Evolutionary conservation across 2,797 vertebrate genomes (phyloP).

Genomic region (Natrix natrix): DNA sequence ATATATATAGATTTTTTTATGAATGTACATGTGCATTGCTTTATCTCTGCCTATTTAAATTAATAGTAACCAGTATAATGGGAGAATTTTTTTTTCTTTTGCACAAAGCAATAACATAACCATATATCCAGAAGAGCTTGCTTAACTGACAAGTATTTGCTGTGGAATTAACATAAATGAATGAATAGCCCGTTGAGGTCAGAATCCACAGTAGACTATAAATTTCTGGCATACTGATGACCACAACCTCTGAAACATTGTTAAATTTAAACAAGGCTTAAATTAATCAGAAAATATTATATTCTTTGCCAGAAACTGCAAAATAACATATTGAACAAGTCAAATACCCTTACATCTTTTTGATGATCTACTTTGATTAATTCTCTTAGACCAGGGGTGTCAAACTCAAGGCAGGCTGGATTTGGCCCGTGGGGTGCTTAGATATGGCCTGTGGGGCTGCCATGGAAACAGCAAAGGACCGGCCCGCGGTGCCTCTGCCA

Average conservation of each 20-base stretch:
- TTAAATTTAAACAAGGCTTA: background rate
- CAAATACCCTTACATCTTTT: background rate
- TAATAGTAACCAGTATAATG: background rate
- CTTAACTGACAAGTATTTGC: constrained; percentile 28
- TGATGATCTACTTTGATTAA: background rate
- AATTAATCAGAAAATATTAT: background rate
- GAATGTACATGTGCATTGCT: background rate
- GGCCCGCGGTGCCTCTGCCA: too few relatives aligned
- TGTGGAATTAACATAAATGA: constrained; percentile 33
- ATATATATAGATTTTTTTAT: background rate
- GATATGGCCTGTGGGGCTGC: rapidly evolving
- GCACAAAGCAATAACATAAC: background rate
- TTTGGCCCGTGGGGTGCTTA: too few relatives aligned
- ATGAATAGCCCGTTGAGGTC: background rate
- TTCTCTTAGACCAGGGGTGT: background rate
- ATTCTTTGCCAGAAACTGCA: background rate
- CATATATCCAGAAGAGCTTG: constrained; percentile 16
- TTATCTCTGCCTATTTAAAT: constrained; percentile 33
- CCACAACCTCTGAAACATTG: background rate
- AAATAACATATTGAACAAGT: background rate
- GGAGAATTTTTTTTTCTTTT: background rate
- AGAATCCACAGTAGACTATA: constrained; percentile 3
- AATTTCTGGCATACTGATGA: background rate
- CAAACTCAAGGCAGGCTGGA: too few relatives aligned
- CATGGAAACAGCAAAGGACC: too few relatives aligned